Conservation (phyloP, 2,888 invertebrate species). For the Allygus modestus region DNA sequence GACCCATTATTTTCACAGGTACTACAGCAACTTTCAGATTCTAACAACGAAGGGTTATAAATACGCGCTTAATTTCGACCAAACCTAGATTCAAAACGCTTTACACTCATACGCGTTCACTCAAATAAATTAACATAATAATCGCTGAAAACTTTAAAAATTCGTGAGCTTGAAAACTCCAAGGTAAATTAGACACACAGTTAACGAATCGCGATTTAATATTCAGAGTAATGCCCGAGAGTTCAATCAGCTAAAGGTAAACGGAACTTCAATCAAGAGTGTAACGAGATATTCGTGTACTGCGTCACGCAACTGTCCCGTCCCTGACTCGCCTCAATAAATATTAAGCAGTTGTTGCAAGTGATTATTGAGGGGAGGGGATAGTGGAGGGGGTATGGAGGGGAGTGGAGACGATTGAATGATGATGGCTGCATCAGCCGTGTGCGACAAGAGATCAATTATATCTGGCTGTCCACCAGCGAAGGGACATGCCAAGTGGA, state of each 20-base stretch:
- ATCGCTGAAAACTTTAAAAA: too few species aligned
- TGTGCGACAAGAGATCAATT: conserved; percentile 20
- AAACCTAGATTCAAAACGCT: too few species aligned
- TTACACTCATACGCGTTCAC: too few species aligned
- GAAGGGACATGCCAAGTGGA: not conserved
- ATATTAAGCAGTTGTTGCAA: conserved; percentile 24
- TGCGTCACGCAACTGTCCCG: not conserved
- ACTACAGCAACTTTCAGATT: too few species aligned
- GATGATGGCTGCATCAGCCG: conserved; percentile 18
- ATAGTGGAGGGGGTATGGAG: not conserved
- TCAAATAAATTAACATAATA: too few species aligned
- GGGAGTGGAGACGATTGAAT: conserved; percentile 16
- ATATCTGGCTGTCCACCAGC: not conserved
- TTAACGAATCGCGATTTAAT: too few species aligned
- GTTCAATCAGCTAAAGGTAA: not conserved
- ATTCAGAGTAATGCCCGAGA: too few species aligned
- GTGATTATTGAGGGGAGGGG: not conserved
- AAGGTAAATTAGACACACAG: too few species aligned
- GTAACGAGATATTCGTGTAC: conserved; percentile 7
- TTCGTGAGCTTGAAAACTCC: too few species aligned
- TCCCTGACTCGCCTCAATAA: conserved; percentile 19
- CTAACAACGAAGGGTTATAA: too few species aligned
- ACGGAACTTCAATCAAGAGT: conserved; percentile 3
- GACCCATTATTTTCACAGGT: too few species aligned
- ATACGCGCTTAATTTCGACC: too few species aligned